These are phyloP conservation scores for Tricholauxania praeusta DNA, from an alignment of 2,888 invertebrate species.

Conservation along the genomic window DNA sequence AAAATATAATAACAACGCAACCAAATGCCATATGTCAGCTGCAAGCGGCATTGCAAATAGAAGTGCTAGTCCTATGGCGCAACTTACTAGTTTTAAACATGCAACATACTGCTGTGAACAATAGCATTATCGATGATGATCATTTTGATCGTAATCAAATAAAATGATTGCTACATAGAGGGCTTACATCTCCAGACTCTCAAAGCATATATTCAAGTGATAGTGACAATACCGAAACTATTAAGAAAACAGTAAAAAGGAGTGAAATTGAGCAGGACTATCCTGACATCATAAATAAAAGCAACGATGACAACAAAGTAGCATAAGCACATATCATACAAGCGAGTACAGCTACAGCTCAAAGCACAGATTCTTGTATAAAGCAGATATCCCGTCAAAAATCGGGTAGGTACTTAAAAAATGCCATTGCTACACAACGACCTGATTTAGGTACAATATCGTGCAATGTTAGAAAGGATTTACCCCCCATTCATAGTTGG, in stretches of 20 bases:
- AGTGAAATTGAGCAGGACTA: too few relatives aligned
- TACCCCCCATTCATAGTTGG: too few relatives aligned
- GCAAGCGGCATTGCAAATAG: too few relatives aligned
- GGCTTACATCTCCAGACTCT: too few relatives aligned
- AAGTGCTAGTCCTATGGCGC: constrained; percentile 81
- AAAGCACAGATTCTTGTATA: constrained; percentile 61
- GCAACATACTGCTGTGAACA: constrained; percentile 61
- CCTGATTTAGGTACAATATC: constrained; percentile 73
- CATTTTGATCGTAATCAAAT: constrained; percentile 69
- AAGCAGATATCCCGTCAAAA: constrained; percentile 71
- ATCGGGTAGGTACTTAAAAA: constrained; percentile 69
- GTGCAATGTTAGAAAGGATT: constrained; percentile 63
- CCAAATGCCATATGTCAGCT: too few relatives aligned
- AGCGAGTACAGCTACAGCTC: constrained; percentile 41
- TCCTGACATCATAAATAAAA: too few relatives aligned
- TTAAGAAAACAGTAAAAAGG: too few relatives aligned
- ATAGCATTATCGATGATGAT: constrained; percentile 65
- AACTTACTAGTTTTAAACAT: constrained; percentile 79
- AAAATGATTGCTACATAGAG: constrained; percentile 62
- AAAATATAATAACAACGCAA: too few relatives aligned
- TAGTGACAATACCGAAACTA: too few relatives aligned
- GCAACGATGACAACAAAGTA: too few relatives aligned
- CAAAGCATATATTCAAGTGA: too few relatives aligned
- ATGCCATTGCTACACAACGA: constrained; percentile 69
- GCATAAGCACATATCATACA: too few relatives aligned